A percentile compares a stretch with the other conserved stretches of the same genome.
Evolutionary conservation across 1,140 invertebrate species (phyloP).

Genomic region (Belonocnema kinseyi): DNA sequence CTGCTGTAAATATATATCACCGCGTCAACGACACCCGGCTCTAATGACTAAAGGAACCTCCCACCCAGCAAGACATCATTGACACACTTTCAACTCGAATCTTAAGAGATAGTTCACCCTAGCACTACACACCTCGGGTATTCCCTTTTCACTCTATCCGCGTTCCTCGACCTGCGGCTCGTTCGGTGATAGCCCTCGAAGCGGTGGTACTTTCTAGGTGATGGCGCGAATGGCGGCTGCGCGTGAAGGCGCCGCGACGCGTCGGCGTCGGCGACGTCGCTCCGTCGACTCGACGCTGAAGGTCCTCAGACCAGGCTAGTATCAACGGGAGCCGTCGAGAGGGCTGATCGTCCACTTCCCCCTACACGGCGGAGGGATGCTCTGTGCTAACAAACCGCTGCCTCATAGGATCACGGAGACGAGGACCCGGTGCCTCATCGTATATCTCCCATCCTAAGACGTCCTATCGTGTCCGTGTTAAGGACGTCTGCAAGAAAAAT

Average conservation of each 20-base stretch:
- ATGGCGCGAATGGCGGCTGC: constrained; percentile 42
- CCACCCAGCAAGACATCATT: too few relatives aligned
- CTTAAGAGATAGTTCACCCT: background rate
- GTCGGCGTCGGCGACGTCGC: constrained; percentile 61
- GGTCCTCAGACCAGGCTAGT: constrained; percentile 61
- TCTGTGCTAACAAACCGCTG: constrained; percentile 38
- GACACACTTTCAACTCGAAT: too few relatives aligned
- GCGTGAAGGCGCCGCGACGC: constrained; percentile 43
- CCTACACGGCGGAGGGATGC: constrained; percentile 44
- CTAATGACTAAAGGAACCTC: too few relatives aligned
- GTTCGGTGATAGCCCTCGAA: background rate
- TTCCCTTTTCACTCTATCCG: background rate
- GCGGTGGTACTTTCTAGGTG: background rate
- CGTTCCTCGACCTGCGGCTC: background rate
- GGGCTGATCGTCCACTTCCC: constrained; percentile 41
- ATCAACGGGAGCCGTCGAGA: constrained; percentile 61
- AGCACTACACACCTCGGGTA: background rate
- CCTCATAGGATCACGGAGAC: constrained; percentile 41
- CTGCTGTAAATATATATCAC: too few relatives aligned
- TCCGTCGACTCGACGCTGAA: constrained; percentile 52
- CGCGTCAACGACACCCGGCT: too few relatives aligned
- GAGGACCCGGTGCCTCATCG: constrained; percentile 44
- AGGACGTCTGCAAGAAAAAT: constrained; percentile 55
- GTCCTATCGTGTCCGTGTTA: background rate
- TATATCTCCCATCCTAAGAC: constrained; percentile 19